Evolutionary conservation across 2,888 invertebrate species (phyloP), one percentile per base, ranked within the genome.

Genomic region (Watsonalla binaria): DNA sequence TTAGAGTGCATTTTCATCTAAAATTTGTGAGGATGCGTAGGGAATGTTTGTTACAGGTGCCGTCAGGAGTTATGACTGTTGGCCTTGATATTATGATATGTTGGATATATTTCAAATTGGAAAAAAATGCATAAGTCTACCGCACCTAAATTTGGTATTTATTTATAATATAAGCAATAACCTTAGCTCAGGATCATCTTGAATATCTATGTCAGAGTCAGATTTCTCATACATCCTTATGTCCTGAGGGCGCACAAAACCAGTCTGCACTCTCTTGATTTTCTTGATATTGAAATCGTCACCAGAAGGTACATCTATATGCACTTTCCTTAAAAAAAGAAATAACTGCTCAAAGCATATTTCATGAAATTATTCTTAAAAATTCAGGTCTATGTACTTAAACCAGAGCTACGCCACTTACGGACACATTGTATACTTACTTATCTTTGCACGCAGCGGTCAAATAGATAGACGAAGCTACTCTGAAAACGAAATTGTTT

Each of bases 251-350:
- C 70, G 65, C 9, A 77, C 66, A 52, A 80, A 86, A 2, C 85
- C 87, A 5, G 87, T 85, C 56, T 78, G 82, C 6, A 83, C 73
- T 54, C 85, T 70, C 53, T 70, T 79, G 54, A 83, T 80, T 56
- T 78, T 75, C 42, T 48, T 60, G 15, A 54, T 65, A 5, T 51
- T 57, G 11, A 60, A 60, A 53, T 59, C 63, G 5, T 52, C 56
- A 4, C 55, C 37, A 1, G 15, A 24, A 0, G 81, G 74, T 6
- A 66, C 8, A 45, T 62, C 65, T 51, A 86, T 42, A 42, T 70
- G 6, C 6, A 84, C 80, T 70, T 76, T 82, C 73, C 86, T 86
- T 73, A 55, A 70, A 69, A 67, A 66, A 59, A n/a, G n/a, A n/a
- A n/a, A n/a, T n/a, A n/a, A n/a, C n/a, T n/a, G n/a, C n/a, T n/a